Conservation (phyloP, 2,113 vertebrate species). For the Ahaetulla prasina region DNA sequence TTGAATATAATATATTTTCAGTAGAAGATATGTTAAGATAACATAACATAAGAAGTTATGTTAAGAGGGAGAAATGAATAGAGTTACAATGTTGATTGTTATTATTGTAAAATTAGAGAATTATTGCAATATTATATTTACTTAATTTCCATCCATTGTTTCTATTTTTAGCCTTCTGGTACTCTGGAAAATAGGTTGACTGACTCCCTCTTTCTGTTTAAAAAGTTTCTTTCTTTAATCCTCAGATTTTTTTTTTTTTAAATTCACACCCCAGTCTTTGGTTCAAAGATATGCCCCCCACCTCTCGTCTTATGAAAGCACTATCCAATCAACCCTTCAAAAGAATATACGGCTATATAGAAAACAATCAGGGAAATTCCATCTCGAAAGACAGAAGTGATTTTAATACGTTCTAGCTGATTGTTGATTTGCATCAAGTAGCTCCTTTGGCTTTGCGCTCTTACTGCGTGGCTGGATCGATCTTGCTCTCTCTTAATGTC, state of each 20-base stretch:
- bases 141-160: too few relatives aligned
- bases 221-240: slow-evolving; percentile 5
- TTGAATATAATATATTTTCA: too few relatives aligned
- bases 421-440: slow-evolving; percentile 36
- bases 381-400: slow-evolving; percentile 8
- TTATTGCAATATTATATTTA: too few relatives aligned
- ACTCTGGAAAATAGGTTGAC: neutral
- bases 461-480: slow-evolving; percentile 33
- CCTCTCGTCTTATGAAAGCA: slow-evolving; percentile 4
- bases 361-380: slow-evolving; percentile 28
- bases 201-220: neutral
- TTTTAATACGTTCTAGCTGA: slow-evolving; percentile 47
- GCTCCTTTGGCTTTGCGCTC: slow-evolving; percentile 21
- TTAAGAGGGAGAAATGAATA: too few relatives aligned
- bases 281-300: neutral
- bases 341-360: neutral
- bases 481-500: slow-evolving; percentile 50
- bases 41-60: too few relatives aligned
- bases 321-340: slow-evolving; percentile 13
- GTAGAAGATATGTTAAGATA: too few relatives aligned
- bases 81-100: too few relatives aligned
- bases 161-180: neutral
- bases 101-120: too few relatives aligned
- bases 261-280: neutral
- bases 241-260: neutral